Evolutionary conservation across 92 coral and sea anemone genomes (phyloP).

Genomic region (Palythoa heliodiscus): DNA sequence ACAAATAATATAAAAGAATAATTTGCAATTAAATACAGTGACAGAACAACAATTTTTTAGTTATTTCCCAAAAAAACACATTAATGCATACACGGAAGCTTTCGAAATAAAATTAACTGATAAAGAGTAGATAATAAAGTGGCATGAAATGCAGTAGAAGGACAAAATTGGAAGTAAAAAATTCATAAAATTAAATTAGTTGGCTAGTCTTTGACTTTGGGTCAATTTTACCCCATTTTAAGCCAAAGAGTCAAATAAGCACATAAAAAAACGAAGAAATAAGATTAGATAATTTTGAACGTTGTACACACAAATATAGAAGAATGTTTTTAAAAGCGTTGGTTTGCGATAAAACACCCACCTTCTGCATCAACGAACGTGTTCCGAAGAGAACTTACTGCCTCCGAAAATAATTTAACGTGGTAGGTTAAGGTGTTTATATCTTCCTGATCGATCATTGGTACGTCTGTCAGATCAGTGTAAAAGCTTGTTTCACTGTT

Average conservation of each 20-base stretch:
- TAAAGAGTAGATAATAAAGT: neutral
- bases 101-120: neutral
- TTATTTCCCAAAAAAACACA: neutral
- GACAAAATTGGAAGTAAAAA: neutral
- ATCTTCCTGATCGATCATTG: constrained; percentile 97
- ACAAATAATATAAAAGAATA: neutral
- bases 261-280: neutral
- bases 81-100: neutral
- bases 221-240: neutral
- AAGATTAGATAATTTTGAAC: neutral
- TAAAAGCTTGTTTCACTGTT: constrained; percentile 83
- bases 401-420: constrained; percentile 92
- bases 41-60: neutral
- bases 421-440: constrained; percentile 88
- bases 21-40: neutral
- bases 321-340: neutral
- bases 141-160: neutral
- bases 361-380: constrained; percentile 88
- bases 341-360: constrained; percentile 29
- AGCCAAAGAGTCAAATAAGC: constrained; percentile 6
- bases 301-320: neutral
- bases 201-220: neutral
- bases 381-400: constrained; percentile 77
- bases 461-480: constrained; percentile 82
- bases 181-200: constrained; percentile 4